Evolutionary conservation across 1,140 invertebrate species (phyloP).

Genomic region (Eulimnadia texana): DNA sequence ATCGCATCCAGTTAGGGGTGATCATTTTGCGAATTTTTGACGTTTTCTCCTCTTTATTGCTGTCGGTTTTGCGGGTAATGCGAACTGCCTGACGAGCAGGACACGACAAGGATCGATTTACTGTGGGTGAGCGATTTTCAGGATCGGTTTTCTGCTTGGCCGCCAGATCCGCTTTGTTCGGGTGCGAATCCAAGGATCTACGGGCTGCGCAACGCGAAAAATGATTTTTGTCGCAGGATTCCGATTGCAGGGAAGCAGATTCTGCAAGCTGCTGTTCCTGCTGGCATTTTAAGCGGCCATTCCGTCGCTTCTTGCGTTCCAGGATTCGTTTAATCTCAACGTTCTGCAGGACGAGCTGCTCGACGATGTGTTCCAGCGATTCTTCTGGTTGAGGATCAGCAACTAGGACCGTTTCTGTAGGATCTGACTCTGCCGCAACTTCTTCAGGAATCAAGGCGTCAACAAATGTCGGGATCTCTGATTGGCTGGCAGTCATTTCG

Average conservation of each 20-base stretch:
- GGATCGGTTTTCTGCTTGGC: not conserved
- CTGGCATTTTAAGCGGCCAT: not conserved
- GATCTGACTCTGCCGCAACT: not conserved
- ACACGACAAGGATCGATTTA: constrained; percentile 11
- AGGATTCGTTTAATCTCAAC: constrained; percentile 63
- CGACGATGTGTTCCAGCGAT: constrained; percentile 56
- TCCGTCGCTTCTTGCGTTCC: constrained; percentile 31
- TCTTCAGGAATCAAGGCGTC: not conserved
- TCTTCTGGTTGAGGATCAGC: not conserved
- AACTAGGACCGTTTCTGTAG: not conserved
- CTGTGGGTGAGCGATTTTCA: not conserved
- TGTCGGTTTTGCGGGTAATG: not conserved
- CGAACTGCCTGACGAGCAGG: constrained; percentile 13
- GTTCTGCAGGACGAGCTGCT: constrained; percentile 66
- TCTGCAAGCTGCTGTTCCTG: not conserved
- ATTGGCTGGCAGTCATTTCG: not conserved
- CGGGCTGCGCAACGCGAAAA: not conserved
- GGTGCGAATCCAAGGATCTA: not conserved
- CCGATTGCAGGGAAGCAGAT: not conserved
- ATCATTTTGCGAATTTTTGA: too few relatives aligned
- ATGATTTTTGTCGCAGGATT: not conserved
- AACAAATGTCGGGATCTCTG: not conserved
- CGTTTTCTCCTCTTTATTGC: not conserved
- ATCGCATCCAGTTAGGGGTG: constrained; percentile 6
- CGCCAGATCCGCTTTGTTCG: not conserved